Evolutionary conservation across 2,888 invertebrate genomes (phyloP), one percentile per base, ranked within the genome.

Genomic region (Colletes collaris): DNA sequence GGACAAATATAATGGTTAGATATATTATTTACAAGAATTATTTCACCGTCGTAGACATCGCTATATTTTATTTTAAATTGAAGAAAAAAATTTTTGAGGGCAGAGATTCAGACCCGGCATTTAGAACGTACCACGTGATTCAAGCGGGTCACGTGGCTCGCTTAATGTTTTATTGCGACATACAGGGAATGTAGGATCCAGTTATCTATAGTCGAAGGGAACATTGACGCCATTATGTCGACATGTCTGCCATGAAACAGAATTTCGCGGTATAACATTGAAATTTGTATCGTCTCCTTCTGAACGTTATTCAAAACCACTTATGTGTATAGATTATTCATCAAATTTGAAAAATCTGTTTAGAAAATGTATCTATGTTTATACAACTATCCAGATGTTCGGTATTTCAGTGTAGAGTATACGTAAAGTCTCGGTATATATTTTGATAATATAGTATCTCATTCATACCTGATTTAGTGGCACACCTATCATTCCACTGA

Each of bases 181-280:
- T 50, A 68, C 62, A 73, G 44, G 35, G 64, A 78, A 76, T 79
- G 76, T 68, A 81, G 69, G 73, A 82, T 75, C 78, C 81, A 82
- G 79, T 86, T 86, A 79, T 79, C 81, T 81, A 79, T 72, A 76
- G 81, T 84, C 71, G 65, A 79, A 86, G 74, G 75, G 81, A 82
- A 58, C 74, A 77, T 81, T 86, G 86, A 86, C 88, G 88, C 89
- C 88, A 89, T 89, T 87, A 87, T 73, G 80, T 85, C 87, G 86
- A 89, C 88, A 87, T 87, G 85, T 85, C 85, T 73, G 86, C 74
- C 82, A 73, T 81, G 79, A 79, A 82, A 74, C 72, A 82, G 65
- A 79, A 87, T 82, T 80, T 76, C 69, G 76, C 81, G 81, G 69
- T 70, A 65, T 63, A 73, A 69, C 46, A 79, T 63, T 60, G n/a